Conservation (phyloP, 2,113 vertebrate genomes). For the Urocitellus parryii region DNA sequence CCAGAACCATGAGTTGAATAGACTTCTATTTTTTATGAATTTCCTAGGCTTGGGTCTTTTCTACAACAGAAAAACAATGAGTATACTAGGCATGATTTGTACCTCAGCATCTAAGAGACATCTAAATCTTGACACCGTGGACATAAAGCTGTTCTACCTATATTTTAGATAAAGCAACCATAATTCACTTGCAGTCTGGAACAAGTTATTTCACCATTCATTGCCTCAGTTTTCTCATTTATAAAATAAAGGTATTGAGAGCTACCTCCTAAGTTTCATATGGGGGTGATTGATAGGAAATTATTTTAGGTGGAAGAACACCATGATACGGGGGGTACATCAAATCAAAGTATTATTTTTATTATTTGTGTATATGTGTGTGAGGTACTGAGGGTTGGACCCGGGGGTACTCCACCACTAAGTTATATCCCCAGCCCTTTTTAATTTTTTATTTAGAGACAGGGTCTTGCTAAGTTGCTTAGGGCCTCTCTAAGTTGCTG, state of each 20-base stretch:
- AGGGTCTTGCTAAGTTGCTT: too few relatives aligned
- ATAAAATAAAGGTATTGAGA: slow-evolving; percentile 40
- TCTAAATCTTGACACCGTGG: neutral
- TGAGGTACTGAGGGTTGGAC: neutral
- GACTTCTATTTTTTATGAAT: neutral
- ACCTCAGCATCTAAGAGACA: neutral
- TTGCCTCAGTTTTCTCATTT: slow-evolving; percentile 46
- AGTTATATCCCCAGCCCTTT: neutral
- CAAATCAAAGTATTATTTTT: slow-evolving; percentile 3
- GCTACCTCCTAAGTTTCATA: neutral
- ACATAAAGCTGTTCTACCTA: slow-evolving; percentile 51
- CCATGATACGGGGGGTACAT: neutral
- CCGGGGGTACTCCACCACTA: neutral
- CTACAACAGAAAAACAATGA: neutral
- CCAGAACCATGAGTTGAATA: neutral
- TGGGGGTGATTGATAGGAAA: neutral
- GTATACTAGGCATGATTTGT: neutral
- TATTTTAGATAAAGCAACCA: slow-evolving; percentile 52
- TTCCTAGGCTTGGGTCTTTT: neutral
- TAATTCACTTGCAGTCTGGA: slow-evolving; percentile 48
- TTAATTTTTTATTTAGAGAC: too few relatives aligned
- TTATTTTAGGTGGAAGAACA: slow-evolving; percentile 40
- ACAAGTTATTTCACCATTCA: slow-evolving; percentile 35
- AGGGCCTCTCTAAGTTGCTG: too few relatives aligned
- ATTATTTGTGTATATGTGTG: neutral